Base-by-base conservation (phyloP, 2,888 invertebrate genomes). In the Rotaria sp. region DNA sequence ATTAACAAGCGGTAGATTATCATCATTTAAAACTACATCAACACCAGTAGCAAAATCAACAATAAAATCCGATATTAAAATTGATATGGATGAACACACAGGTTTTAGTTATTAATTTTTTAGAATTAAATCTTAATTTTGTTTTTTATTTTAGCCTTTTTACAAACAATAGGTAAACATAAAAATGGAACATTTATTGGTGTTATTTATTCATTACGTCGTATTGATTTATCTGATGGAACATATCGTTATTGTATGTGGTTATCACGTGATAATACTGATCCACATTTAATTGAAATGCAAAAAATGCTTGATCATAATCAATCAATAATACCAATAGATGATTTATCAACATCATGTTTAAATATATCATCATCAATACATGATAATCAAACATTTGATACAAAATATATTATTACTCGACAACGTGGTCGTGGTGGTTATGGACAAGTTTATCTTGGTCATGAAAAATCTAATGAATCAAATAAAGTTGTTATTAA, bases 221-320 rank as follows among this genome's bases (percentile, higher is more conserved):
- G 45, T 45, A 41, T 80, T 2, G 80, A 80, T 80, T n/a, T 80
- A 45, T 26, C n/a, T 13, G 80, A 80, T 45, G 80, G 80, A 26
- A 80, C 80, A 45, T 45, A 80, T 80, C 45, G 80, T 21, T 80
- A 45, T 80, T 80, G 45, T 45, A 45, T 80, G 80, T 80, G 80
- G 80, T n/a, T 80, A 45, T 45, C 80, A 45, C 80, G 80, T 45
- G 80, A 80, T 45, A 80, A 80, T 45, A 80, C 80, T n/a, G 80
- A 80, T 45, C 80, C 80, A 45, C 45, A 80, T 45, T 80, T 80
- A n/a, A 41, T 80, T 80, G 80, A 41, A 80, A 45, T 80, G 45
- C 80, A 80, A 45, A 80, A 80, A 80, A 5, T 80, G n/a, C 8
- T 80, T 45, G 80, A 45, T 80, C 41, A 80, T n/a, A 41, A 80